Evolutionary conservation across 2,797 vertebrate genomes (phyloP), one percentile per base, ranked within the genome.

Genomic region (Crax fasciolata): DNA sequence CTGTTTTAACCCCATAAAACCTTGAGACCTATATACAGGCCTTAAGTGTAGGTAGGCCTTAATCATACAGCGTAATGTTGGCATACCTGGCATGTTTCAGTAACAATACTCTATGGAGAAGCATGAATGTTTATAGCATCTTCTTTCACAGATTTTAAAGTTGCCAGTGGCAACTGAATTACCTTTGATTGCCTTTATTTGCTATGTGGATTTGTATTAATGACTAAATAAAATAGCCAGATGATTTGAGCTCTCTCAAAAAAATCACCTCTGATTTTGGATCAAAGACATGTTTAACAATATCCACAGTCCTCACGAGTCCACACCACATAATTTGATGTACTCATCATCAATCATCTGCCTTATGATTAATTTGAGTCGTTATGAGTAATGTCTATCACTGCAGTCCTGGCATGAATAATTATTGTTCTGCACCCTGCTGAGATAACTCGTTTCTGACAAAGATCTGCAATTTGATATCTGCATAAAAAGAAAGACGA

Each of bases 351-450:
- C 93, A 92, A 89, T 96, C 96, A 97, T 66, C 94, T 84, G 91
- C 41, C 46, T 72, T 93, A 86, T 96, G 94, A 97, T 84, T 98
- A 96, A 91, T 91, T 95, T 97, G 93, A 97, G 84, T 95, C 52
- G 58, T 95, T 93, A 84, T 94, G 93, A 98, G 88, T 94, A 97
- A 97, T 52, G 94, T 83, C 88, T 97, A 86, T 93, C 96, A 97
- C 71, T 1, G 32, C 51, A 97, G 74, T 93, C 77, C 44, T 78
- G 74, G 73, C 68, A 89, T 94, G 96, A 96, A 93, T 95, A 95
- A 97, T 97, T 95, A 96, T 55, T 92, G 79, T 84, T 94, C 94
- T 89, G 71, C 81, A 92, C 63, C 85, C 87, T 82, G 77, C 82
- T 55, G 80, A 93, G 95, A 88, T 84, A 96, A 95, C 79, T 94